Evolutionary conservation across 2,888 invertebrate species (phyloP), one percentile per base, ranked within the genome.

Genomic region (Pammene fasciana): DNA sequence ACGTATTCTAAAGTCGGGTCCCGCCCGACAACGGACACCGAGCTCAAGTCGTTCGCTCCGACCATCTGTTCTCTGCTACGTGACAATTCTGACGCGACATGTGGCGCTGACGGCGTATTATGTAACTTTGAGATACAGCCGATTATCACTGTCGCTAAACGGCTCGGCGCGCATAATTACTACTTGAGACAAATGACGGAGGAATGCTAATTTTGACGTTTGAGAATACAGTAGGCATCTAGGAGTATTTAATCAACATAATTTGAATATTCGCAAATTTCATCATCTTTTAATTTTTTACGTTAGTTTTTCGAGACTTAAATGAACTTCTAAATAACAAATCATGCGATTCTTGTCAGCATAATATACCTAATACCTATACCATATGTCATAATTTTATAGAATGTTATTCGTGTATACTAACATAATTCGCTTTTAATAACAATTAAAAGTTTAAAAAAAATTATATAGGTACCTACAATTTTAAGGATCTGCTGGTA

Each of bases 1-100:
- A 38, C 38, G 38, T 5, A 38, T 7, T 38, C 26, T 26, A 10
- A 45, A 5, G 43, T 65, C 34, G 11, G 56, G 65, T 56, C 36
- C n/a, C 65, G 65, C 18, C 16, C 5, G 10, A 60, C 65, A 65
- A 65, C 48, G 70, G 65, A 26, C 54, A 59, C 60, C 45, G 41
- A 57, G 57, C 67, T 46, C 67, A 72, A 73, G 73, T 71, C 67
- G 59, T 60, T 68, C 71, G 74, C 71, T 71, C 70, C 73, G 71
- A 74, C 79, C 80, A 83, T 80, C 79, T 83, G 83, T 79, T 79
- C 76, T 71, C 75, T 72, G 72, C 74, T 74, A 77, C 80, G 80
- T 80, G 81, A 81, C 79, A 75, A 75, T 75, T 75, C 70, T 72
- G 72, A 76, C 76, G 73, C 72, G 72, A 50, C 64, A 65, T 65